phyloP scores from a whole-genome alignment of 2,113 vertebrate genomes.

The Vulpes lagopus region DNA sequence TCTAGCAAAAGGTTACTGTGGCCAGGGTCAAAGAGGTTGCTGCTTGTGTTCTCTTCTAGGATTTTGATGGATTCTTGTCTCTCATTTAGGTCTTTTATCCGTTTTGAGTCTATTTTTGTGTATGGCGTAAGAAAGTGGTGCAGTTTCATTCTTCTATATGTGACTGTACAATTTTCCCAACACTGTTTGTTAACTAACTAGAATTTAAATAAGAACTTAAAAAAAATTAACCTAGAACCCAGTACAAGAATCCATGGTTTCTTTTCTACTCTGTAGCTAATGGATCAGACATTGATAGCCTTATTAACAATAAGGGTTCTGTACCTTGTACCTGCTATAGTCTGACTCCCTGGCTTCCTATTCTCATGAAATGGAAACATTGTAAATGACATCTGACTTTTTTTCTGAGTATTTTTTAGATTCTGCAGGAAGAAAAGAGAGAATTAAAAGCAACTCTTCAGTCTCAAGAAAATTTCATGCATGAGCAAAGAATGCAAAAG shows the following conservation, averaged over 20 bases:
- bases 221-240: not conserved
- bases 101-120: no score
- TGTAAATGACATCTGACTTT: constrained; percentile 26
- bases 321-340: not conserved
- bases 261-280: not conserved
- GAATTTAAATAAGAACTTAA: not conserved
- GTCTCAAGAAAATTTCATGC: constrained; percentile 89
- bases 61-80: not conserved
- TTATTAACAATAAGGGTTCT: not conserved
- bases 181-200: not conserved
- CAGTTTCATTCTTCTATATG: not conserved
- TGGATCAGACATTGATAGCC: not conserved
- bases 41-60: not conserved
- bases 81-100: not conserved
- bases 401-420: constrained; percentile 82
- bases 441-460: constrained; percentile 88
- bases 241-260: not conserved
- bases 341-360: constrained; percentile 49
- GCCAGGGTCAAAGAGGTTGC: not conserved
- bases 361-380: constrained; percentile 50
- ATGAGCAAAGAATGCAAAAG: constrained; percentile 85
- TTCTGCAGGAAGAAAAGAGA: constrained; percentile 89
- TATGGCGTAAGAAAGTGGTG: no score
- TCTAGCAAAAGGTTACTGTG: not conserved
- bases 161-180: not conserved